Evolutionary conservation across 2,888 invertebrate species (phyloP), one percentile per base, ranked within the genome.

Genomic region (Charanyca ferruginea): DNA sequence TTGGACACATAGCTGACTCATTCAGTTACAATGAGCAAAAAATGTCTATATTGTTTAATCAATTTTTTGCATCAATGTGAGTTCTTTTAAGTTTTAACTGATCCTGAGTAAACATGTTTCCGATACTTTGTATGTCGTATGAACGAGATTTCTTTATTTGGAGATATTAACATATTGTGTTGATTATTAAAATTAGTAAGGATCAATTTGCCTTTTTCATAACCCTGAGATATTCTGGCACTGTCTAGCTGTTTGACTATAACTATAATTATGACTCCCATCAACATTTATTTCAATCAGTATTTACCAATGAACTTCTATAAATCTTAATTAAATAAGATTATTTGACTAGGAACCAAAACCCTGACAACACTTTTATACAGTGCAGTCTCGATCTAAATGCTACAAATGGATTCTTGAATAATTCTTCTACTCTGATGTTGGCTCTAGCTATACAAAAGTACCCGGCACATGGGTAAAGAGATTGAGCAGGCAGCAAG

Each of bases 21-120:
- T 81, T 77, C 77, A 83, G 79, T 78, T 77, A 78, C 81, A 83
- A 83, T 79, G 72, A 79, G 79, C 69, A 84, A 84, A 84, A 88
- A 79, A 53, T 66, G 71, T 75, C 69, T 69, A 77, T 77, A 79
- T 77, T 73, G 77, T 73, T n/a, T 79, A 79, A 81, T 76, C 73
- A 75, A 73, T 71, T 80, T 67, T 76, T 77, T 73, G 57, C 65
- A 77, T 65, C 66, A 72, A 70, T 72, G 57, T 61, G 73, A 73
- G 57, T 52, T 58, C 23, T 61, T 69, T 53, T 42, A 53, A 48
- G 32, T 65, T 57, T 59, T 59, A 52, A 75, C 42, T 52, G 47
- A 60, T 60, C 61, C 54, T 22, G 22, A 62, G 47, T 53, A 55
- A 73, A 47, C 18, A 8, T 68, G 44, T 38, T 55, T 68, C 20